These are phyloP conservation scores for Pseudorhiza aurosa DNA, from an alignment of 30 jellyfish, hydroid and myxozoan genomes.

Conservation along the genomic window DNA sequence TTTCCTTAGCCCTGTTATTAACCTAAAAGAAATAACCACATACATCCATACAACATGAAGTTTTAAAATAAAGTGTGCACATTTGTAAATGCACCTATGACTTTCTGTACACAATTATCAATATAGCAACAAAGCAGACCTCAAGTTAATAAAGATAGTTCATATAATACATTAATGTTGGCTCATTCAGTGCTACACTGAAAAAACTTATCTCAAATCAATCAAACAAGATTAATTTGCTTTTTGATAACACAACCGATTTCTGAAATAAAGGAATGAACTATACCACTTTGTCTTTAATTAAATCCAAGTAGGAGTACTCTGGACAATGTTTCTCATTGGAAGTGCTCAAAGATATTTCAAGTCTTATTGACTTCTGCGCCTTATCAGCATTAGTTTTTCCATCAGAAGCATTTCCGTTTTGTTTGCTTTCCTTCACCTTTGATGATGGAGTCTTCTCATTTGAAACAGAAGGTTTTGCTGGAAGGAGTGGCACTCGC, in stretches of 20 bases:
- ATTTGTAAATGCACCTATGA: too few species aligned
- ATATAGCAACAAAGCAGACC: too few species aligned
- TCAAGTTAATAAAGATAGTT: too few species aligned
- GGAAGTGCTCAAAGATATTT: conserved; percentile 52
- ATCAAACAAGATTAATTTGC: too few species aligned
- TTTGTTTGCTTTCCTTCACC: not conserved
- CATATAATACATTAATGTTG: too few species aligned
- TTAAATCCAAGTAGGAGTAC: conserved; percentile 41
- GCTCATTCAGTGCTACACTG: too few species aligned
- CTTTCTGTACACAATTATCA: too few species aligned
- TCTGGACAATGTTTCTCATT: conserved; percentile 79
- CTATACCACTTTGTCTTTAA: conserved; percentile 36
- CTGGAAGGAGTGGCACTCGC: conserved; percentile 66
- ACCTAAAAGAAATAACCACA: too few species aligned
- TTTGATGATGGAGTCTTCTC: conserved; percentile 9
- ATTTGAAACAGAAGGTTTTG: conserved; percentile 15
- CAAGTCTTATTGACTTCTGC: conserved; percentile 46
- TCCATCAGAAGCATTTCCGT: not conserved
- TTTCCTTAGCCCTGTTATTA: too few species aligned
- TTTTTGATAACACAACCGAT: not conserved
- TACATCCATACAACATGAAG: too few species aligned
- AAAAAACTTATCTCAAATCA: too few species aligned
- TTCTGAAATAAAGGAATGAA: not conserved
- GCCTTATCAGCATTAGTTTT: not conserved
- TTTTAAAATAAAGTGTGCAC: too few species aligned